Evolutionary conservation across 1,140 invertebrate genomes (phyloP), one percentile per base, ranked within the genome.

Genomic region (Bombus vancouverensis): DNA sequence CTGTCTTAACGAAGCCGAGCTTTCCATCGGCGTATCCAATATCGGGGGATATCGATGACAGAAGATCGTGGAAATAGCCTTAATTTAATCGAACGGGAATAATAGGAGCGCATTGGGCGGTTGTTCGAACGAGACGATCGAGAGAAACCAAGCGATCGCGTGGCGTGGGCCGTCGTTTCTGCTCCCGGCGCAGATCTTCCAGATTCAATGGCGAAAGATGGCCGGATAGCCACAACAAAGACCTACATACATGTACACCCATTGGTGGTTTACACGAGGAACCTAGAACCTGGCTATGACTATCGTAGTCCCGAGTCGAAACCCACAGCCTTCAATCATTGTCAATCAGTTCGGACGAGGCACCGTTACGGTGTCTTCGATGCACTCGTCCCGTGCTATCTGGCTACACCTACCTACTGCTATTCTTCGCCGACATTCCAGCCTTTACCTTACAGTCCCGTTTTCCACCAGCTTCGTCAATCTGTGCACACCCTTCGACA

Each of bases 341-440:
- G 92, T 93, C 93, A 93, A 93, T 93, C 93, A 92, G 83, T 90
- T 92, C 85, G 88, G 78, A 89, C 89, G 85, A 91, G 86, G 88
- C 86, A 92, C 92, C 91, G 92, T 93, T 93, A 93, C 82, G 77
- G 86, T 82, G 82, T 91, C 88, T 86, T 89, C 83, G 76, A 87
- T 89, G 86, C 82, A 87, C 77, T 88, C 81, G 68, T 77, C 62
- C 79, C 34, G 32, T 68, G 44, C 81, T 87, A 83, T 81, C 85
- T 71, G 83, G 74, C 68, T 83, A 85, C 86, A 76, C 78, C 89
- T 92, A 76, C 78, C 89, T 92, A 90, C 90, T 90, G 76, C 85
- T 70, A 91, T 92, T 90, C 90, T 91, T 93, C 89, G 73, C 77
- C 86, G 77, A 65, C 89, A 88, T 89, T 87, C 89, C 90, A 71